Evolutionary conservation across 2,797 vertebrate species (phyloP), one percentile per base, ranked within the genome.

Genomic region (Enteromius argenteus): DNA sequence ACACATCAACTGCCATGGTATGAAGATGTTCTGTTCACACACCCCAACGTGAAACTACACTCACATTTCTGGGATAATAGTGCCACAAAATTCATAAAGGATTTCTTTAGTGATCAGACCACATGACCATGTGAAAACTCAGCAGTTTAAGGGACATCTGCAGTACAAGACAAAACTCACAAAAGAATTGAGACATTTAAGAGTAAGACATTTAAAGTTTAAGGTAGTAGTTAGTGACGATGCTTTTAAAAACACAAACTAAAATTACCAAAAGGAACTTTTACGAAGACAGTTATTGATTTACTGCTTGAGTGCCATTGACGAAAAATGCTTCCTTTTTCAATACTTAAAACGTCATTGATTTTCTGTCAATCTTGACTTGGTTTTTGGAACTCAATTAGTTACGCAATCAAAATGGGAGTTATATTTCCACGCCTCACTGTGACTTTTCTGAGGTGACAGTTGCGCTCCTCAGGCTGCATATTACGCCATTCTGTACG

Each of bases 1-100:
- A 62, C 17, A 66, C 49, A 78, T 73, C 75, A 64, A 79, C 64
- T 53, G 53, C 23, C 14, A 60, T 49, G 49, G 64, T 51, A 64
- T 75, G 37, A 42, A 32, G 27, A 42, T 67, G 68, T 64, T 53
- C 66, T 13, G 68, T 73, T 84, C 64, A 84, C 39, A 80, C 75
- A 49, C 17, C 19, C 81, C 49, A 14, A 67, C 14, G 75, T 32
- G 85, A 92, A 91, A 80, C 32, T 62, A 83, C 89, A 73, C 72
- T 91, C 92, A 88, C 91, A 84, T 90, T 92, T 94, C 92, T 93
- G 87, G 91, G 90, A 91, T 92, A 89, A 91, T 91, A 81, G 87
- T 79, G 66, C 11, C 13, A n/a, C 30, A 87, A 84, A 69, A 76
- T 66, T 60, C 27, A 80, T 42, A 64, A 30, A 83, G 64, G 49